Conservation (phyloP, 1,140 invertebrate species). For the Acyrthosiphon pisum region DNA sequence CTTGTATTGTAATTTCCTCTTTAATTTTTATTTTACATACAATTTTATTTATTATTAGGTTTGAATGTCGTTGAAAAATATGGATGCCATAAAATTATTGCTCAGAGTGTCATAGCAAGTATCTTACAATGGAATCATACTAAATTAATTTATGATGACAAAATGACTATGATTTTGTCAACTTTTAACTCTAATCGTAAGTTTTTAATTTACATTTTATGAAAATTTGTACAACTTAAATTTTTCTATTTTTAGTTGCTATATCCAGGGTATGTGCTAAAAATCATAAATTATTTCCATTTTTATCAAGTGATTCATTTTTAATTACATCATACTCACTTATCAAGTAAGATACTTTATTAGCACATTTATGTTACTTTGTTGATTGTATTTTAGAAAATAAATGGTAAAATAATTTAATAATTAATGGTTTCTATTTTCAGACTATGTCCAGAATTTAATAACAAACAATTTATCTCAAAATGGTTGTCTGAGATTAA, state of each 20-base stretch:
- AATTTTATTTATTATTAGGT: not conserved
- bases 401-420: not conserved
- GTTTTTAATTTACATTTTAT: not conserved
- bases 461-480: not conserved
- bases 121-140: constrained; percentile 45
- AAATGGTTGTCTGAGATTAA: constrained; percentile 46
- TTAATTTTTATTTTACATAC: not conserved
- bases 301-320: constrained; percentile 13
- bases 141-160: not conserved
- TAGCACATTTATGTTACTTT: not conserved
- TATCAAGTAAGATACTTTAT: not conserved
- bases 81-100: constrained; percentile 53
- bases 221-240: not conserved
- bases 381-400: not conserved
- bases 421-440: not conserved
- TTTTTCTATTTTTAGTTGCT: not conserved
- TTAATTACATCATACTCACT: constrained; percentile 9
- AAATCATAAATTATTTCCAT: not conserved
- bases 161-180: not conserved
- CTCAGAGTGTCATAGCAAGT: constrained; percentile 27
- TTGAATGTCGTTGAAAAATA: constrained; percentile 27
- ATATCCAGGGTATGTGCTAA: not conserved
- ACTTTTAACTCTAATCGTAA: constrained; percentile 23
- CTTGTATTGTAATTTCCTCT: not conserved
- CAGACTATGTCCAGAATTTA: constrained; percentile 34